phyloP scores from a whole-genome alignment of 2,113 vertebrate species.

The Donacobius atricapilla region DNA sequence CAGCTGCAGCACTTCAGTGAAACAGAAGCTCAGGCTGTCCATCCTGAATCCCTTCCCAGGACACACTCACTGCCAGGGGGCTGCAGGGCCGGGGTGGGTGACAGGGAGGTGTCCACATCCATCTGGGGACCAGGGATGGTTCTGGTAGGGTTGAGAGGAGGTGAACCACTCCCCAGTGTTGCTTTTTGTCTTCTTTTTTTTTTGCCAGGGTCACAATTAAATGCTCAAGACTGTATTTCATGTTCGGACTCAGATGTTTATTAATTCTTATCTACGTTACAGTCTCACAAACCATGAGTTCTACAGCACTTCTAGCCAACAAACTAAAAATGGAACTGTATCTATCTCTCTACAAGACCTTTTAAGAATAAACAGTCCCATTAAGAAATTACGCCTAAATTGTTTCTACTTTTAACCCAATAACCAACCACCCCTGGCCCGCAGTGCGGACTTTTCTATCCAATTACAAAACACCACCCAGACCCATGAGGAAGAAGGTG shows the following conservation, averaged over 20 bases:
- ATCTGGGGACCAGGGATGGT: background rate
- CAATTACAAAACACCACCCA: background rate
- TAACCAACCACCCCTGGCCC: background rate
- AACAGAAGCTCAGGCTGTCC: background rate
- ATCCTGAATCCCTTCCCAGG: background rate
- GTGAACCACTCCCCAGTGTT: background rate
- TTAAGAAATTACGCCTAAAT: background rate
- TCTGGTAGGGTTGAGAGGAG: background rate
- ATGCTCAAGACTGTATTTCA: background rate
- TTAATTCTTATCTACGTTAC: background rate
- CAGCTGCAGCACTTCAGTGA: background rate
- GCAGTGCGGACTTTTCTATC: background rate
- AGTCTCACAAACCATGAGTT: background rate
- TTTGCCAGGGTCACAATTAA: background rate
- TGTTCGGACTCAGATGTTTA: background rate
- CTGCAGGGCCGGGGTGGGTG: background rate
- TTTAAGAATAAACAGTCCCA: background rate
- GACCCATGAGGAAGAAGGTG: background rate
- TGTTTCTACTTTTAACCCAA: background rate
- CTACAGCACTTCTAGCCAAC: background rate
- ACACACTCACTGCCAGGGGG: rapidly evolving
- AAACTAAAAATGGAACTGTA: background rate
- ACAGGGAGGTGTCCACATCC: background rate
- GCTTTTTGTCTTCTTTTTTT: background rate
- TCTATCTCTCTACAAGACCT: background rate